phyloP scores from a whole-genome alignment of 2,888 invertebrate species.

The Ditula angustiorana region DNA sequence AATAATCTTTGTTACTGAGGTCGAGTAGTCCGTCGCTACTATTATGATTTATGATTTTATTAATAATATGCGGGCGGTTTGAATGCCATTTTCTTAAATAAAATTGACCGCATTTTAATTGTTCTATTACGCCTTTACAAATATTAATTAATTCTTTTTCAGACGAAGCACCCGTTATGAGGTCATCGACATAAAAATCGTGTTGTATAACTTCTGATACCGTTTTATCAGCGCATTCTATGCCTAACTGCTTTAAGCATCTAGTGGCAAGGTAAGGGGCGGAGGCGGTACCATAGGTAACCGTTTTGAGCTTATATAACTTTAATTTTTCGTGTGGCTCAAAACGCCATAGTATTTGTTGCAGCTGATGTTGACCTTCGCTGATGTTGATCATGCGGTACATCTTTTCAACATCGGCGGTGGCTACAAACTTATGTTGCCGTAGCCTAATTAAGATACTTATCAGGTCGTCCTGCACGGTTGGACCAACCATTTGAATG shows the following conservation, averaged over 20 bases:
- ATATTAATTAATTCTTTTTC: background rate
- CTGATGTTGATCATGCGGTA: background rate
- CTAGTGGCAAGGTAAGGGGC: conserved; percentile 28
- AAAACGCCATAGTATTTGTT: conserved; percentile 27
- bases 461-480: conserved; percentile 9
- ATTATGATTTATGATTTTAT: background rate
- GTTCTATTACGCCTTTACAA: conserved; percentile 3
- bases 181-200: conserved; percentile 36
- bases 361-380: conserved; percentile 5
- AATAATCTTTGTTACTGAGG: conserved; percentile 1
- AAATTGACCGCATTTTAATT: conserved; percentile 21
- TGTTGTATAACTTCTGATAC: conserved; percentile 32
- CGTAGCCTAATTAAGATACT: conserved; percentile 6
- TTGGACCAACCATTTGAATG: conserved; percentile 39
- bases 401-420: too few species aligned
- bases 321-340: conserved; percentile 13
- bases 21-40: conserved; percentile 6
- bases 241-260: conserved; percentile 2
- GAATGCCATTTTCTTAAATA: conserved; percentile 30
- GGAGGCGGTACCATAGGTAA: too few species aligned
- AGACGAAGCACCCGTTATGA: background rate
- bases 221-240: conserved; percentile 2
- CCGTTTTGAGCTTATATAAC: too few species aligned
- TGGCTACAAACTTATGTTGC: too few species aligned
- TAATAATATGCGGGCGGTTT: background rate